phyloP scores from a whole-genome alignment of 2,113 vertebrate genomes.

The Anseranas semipalmata region DNA sequence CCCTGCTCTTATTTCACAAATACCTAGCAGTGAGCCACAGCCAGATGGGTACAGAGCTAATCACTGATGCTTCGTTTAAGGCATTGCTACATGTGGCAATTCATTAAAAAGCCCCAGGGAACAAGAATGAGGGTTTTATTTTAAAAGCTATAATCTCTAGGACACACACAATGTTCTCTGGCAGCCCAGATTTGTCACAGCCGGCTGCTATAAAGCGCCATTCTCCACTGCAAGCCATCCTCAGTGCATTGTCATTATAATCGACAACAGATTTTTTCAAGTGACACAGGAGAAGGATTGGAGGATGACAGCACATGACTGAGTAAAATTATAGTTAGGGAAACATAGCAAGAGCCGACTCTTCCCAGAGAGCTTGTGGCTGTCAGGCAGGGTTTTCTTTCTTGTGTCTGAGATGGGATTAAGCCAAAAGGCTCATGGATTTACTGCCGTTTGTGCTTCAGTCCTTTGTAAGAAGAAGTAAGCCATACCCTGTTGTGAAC shows the following conservation, averaged over 20 bases:
- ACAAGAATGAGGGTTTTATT: slow-evolving; percentile 39
- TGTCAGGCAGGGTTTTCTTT: slow-evolving; percentile 28
- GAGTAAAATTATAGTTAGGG: slow-evolving; percentile 22
- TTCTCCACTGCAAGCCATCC: slow-evolving; percentile 32
- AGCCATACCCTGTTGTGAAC: not conserved
- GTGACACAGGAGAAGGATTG: slow-evolving; percentile 1
- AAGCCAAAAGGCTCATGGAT: slow-evolving; percentile 12
- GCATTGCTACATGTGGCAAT: slow-evolving; percentile 11
- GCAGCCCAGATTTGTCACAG: slow-evolving; percentile 48
- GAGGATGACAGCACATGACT: slow-evolving; percentile 32
- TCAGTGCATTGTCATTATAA: slow-evolving; percentile 39
- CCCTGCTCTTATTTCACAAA: not conserved
- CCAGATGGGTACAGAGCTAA: not conserved
- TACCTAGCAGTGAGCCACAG: not conserved
- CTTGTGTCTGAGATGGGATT: slow-evolving; percentile 24
- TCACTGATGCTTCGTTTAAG: not conserved
- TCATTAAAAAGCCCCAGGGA: slow-evolving; percentile 35
- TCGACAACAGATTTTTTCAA: slow-evolving; percentile 27
- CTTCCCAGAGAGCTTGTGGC: not conserved
- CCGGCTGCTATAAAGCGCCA: not conserved
- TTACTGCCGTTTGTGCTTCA: not conserved
- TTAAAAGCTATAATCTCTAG: slow-evolving; percentile 45
- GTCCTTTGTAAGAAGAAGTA: slow-evolving; percentile 1
- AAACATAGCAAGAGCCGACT: not conserved
- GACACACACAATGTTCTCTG: slow-evolving; percentile 31